Conservation (phyloP, 2,888 invertebrate genomes). For the Zootermopsis nevadensis region DNA sequence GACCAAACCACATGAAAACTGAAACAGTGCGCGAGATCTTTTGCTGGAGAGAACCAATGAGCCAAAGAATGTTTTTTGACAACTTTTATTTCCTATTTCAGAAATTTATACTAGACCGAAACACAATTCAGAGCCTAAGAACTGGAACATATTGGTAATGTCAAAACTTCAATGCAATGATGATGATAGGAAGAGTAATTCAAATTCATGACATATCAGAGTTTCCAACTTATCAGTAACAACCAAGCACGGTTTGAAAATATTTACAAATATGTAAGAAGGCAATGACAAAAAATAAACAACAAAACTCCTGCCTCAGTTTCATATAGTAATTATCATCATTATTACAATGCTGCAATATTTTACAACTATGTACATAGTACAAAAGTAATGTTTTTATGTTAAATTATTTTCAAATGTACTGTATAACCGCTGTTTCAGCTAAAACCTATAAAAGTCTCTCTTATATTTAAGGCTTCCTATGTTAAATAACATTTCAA, state of each 20-base stretch:
- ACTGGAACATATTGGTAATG: no score
- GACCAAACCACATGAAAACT: no score
- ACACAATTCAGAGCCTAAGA: no score
- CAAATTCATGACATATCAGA: no score
- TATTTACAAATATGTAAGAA: background rate
- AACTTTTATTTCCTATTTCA: no score
- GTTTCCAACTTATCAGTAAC: background rate
- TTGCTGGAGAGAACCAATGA: no score
- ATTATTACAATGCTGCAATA: slow-evolving; percentile 10
- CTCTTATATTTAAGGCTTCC: slow-evolving; percentile 60
- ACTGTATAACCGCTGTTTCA: slow-evolving; percentile 3
- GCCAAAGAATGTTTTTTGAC: no score
- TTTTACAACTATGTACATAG: slow-evolving; percentile 33
- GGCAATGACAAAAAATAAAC: background rate
- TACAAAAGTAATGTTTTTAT: slow-evolving; percentile 33
- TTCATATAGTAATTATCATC: background rate
- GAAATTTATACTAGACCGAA: no score
- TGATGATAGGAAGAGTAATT: no score
- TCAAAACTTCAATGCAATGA: no score
- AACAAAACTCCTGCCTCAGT: background rate
- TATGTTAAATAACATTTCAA: background rate
- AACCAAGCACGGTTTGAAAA: background rate
- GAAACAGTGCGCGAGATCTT: no score
- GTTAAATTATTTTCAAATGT: slow-evolving; percentile 10
- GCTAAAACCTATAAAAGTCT: slow-evolving; percentile 33